Percentiles rank a stretch among this genome's conserved stretches.
Evolutionary conservation across 2,797 vertebrate species (phyloP).

Genomic region (Carapus acus): DNA sequence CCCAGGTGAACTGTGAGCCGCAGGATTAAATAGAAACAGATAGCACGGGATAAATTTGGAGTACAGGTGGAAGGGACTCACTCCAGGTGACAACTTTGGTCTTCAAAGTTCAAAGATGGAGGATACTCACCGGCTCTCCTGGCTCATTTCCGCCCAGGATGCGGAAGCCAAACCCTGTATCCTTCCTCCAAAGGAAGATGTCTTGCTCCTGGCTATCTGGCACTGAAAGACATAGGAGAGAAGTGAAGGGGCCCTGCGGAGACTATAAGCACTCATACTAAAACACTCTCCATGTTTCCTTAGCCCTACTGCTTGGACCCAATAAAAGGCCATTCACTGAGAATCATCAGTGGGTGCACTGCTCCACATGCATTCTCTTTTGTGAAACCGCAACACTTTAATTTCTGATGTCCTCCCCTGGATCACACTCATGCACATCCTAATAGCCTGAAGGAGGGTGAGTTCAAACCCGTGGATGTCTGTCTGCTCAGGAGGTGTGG

Average conservation of each 20-base stretch:
- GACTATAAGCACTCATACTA: no score
- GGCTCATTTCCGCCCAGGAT: constrained; percentile 98
- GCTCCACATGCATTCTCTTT: constrained; percentile 14
- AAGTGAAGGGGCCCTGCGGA: constrained; percentile 4
- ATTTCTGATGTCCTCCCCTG: not conserved
- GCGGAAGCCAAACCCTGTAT: constrained; percentile 97
- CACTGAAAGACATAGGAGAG: constrained; percentile 73
- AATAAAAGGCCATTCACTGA: no score
- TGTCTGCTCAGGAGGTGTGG: constrained; percentile 37
- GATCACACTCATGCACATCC: no score
- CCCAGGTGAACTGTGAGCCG: constrained; percentile 53
- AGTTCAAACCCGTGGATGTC: constrained; percentile 54
- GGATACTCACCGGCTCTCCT: constrained; percentile 90
- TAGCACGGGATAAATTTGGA: not conserved
- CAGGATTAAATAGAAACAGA: constrained; percentile 20
- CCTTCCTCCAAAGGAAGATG: constrained; percentile 99
- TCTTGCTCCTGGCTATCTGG: constrained; percentile 98
- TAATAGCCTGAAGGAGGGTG: no score
- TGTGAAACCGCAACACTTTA: constrained; percentile 10
- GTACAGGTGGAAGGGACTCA: not conserved
- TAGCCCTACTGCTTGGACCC: no score
- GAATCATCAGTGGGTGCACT: constrained; percentile 17
- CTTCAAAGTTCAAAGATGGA: not conserved
- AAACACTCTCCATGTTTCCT: no score
- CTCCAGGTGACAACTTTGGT: no score